These are phyloP conservation scores for Microctonus aethiopoides DNA, from an alignment of 2,888 invertebrate genomes.

Conservation along the genomic window DNA sequence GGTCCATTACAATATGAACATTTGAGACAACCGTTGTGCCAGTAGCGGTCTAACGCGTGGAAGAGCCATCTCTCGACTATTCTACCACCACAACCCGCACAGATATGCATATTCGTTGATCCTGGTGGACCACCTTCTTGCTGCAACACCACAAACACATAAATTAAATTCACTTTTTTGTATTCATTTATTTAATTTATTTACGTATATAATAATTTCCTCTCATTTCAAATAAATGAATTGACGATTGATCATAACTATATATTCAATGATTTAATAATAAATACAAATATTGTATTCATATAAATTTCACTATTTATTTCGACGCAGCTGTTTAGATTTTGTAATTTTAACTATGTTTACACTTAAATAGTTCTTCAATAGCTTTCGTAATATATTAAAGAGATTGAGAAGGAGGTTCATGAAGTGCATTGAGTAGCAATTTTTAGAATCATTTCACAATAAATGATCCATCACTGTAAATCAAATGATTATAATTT, in stretches of 20 bases:
- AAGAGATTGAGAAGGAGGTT: constrained; percentile 11
- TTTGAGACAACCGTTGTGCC: constrained; percentile 96
- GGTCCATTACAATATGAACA: constrained; percentile 91
- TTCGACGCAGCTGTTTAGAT: not conserved
- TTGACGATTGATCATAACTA: no score
- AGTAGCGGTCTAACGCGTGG: constrained; percentile 92
- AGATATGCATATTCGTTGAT: constrained; percentile 74
- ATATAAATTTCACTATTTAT: not conserved
- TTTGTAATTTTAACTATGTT: not conserved
- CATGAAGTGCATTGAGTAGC: constrained; percentile 3
- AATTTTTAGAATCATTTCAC: not conserved
- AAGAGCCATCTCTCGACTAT: constrained; percentile 92
- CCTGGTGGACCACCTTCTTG: constrained; percentile 64
- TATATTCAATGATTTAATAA: no score
- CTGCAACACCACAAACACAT: constrained; percentile 49
- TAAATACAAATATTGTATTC: no score
- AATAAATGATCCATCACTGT: not conserved
- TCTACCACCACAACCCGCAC: constrained; percentile 92
- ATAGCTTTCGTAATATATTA: not conserved
- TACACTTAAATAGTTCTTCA: not conserved
- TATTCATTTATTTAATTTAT: not conserved
- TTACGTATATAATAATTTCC: no score
- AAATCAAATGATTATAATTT: constrained; percentile 6
- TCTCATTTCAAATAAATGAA: no score
- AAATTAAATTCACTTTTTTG: not conserved